Base-by-base conservation (phyloP, 2,797 vertebrate genomes). In the Scolopax rusticola region DNA sequence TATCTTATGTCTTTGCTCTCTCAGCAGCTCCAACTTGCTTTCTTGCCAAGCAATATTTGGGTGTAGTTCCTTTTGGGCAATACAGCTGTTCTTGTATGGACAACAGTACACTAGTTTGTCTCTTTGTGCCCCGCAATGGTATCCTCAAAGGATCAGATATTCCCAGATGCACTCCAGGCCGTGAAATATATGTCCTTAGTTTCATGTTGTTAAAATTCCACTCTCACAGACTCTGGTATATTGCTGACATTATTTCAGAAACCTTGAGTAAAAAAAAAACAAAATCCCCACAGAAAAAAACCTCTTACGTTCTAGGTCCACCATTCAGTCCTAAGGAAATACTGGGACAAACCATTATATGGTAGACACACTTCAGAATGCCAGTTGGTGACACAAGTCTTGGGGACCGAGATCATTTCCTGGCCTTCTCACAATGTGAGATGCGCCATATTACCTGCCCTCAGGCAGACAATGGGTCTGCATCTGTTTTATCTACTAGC, bases 261-360 rank as follows among this genome's bases (percentile, higher is more conserved):
- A 68, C 12, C 65, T 69, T 40, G 14, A 87, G 20, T 2, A 2
- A 4, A 12, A 32, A 45, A 12, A 45, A 19, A 25, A 13, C n/a
- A 8, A 24, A 19, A 6, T 12, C 1, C 3, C 1, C 3, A 50
- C 2, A 45, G 6, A 24, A 32, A 53, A 43, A 23, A 24, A 33
- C 12, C 33, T 77, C 20, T 32, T 43, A 12, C 45, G 12, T 59
- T 17, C 17, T 83, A 15, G 15, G 51, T 70, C 12, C 8, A 60
- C 23, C 5, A 28, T 54, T 95, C 5, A 13, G 33, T 43, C 59
- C 38, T 51, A 47, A 61, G 38, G 47, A 60, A 56, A 56, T 61
- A 65, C 11, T 56, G 79, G 27, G 43, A 15, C 63, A 51, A 60
- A n/a, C 18, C 20, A 36, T 0, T 0, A 0, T n/a, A n/a, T 21